Conservation (phyloP, 2,113 vertebrate genomes). For the Saguinus midas region DNA sequence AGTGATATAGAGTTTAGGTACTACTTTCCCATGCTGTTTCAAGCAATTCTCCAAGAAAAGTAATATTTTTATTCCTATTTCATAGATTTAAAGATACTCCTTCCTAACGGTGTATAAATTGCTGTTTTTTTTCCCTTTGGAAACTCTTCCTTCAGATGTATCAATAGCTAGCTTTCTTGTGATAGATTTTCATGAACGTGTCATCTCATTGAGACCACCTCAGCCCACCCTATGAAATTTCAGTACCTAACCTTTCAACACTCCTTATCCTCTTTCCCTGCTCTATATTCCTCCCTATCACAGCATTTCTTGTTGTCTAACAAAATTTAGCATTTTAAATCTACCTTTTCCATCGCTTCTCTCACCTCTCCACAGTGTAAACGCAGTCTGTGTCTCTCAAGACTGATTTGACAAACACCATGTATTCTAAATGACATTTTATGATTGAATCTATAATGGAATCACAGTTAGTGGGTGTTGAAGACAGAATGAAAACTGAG, state of each 20-base stretch:
- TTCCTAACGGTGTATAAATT: neutral
- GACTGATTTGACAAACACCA: neutral
- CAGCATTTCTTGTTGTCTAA: neutral
- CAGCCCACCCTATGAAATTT: neutral
- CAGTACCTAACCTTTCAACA: neutral
- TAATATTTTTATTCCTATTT: neutral
- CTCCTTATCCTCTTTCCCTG: neutral
- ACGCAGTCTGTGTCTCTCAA: neutral
- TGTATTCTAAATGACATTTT: neutral
- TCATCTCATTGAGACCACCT: neutral
- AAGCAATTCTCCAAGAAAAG: neutral
- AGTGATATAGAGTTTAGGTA: neutral
- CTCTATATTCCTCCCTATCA: neutral
- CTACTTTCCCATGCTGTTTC: neutral
- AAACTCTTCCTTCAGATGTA: neutral
- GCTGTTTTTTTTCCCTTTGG: neutral
- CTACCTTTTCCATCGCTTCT: accelerated
- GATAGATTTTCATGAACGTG: neutral
- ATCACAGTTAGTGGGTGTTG: neutral
- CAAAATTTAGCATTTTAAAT: neutral
- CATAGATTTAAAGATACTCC: neutral
- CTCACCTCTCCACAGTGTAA: neutral
- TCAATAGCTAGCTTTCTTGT: neutral
- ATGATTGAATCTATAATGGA: neutral
- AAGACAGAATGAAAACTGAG: neutral